These are phyloP conservation scores for Zeuzera pyrina DNA, from an alignment of 2,888 invertebrate species.

Conservation along the genomic window DNA sequence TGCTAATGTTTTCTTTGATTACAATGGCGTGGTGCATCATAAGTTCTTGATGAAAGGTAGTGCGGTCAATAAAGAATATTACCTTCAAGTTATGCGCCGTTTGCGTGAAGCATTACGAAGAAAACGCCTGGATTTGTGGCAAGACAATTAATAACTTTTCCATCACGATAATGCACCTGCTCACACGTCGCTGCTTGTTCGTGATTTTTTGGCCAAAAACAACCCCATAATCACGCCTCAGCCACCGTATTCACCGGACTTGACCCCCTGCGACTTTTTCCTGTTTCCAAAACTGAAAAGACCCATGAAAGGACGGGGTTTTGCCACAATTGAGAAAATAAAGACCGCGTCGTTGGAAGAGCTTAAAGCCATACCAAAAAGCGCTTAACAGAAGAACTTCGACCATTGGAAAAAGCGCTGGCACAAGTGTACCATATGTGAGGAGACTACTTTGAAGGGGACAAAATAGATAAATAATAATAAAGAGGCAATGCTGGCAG, in stretches of 20 bases:
- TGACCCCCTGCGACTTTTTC: too few species aligned
- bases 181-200: constrained; percentile 12
- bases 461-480: too few species aligned
- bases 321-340: too few species aligned
- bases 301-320: too few species aligned
- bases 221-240: constrained; percentile 10
- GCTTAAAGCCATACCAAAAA: too few species aligned
- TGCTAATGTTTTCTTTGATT: background rate
- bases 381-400: too few species aligned
- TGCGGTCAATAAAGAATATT: constrained; percentile 5
- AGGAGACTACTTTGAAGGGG: too few species aligned
- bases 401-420: too few species aligned
- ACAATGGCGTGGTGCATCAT: background rate
- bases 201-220: constrained; percentile 14
- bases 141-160: constrained; percentile 12
- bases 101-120: constrained; percentile 9
- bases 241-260: constrained; percentile 8
- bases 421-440: too few species aligned
- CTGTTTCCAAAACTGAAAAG: too few species aligned
- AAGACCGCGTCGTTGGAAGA: too few species aligned
- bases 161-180: constrained; percentile 13
- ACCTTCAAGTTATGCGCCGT: constrained; percentile 9
- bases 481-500: too few species aligned
- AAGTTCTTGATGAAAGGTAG: background rate
- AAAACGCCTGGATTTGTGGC: constrained; percentile 13